Evolutionary conservation across 2,888 invertebrate species (phyloP), one percentile per base, ranked within the genome.

Genomic region (Drosophila helvetica): DNA sequence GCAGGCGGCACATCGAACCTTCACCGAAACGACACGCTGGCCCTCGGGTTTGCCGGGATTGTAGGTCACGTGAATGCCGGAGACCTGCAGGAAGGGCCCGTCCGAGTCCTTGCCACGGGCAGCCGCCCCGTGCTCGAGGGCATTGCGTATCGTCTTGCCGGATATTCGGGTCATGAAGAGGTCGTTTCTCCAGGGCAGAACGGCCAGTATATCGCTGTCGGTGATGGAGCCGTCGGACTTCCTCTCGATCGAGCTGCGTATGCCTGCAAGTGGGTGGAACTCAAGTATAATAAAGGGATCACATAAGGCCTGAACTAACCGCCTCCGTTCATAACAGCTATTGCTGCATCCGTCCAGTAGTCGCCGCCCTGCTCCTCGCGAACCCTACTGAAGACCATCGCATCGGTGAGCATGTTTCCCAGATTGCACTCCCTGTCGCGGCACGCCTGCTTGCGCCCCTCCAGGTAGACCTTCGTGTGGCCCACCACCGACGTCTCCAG

Each of bases 61-160:
- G 82, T 96, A 97, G 1, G 93, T 92, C 0, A 97, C 95, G 81
- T 93, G 93, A 10, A 96, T 77, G 1, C 98, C 98, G 17, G 98
- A 97, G 62, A 96, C 93, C 92, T 98, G 98, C 7, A 98, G 92
- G 88, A 97, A 98, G 74, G 95, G 95, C 0, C 97, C 97, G 17
- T 93, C 93, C 2, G 93, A 92, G 15, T 93, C 93, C 0, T 91
- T 90, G 60, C 93, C 93, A 69, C 79, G 76, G 15, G 88, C 83
- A 1, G 91, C 90, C 1, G 96, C 96, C 1, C 95, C 93, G 90
- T 94, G 94, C 89, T 97, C 96, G 3, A 97, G 92, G 82, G 95
- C 94, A 58, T 94, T 92, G 58, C 93, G 89, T 4, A 98, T 89
- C 30, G 92, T 92, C 53, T 92, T 92, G 0, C 98, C 98, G 22